Evolutionary conservation across 2,888 invertebrate species (phyloP), one percentile per base, ranked within the genome.

Genomic region (Gortyna flavago): DNA sequence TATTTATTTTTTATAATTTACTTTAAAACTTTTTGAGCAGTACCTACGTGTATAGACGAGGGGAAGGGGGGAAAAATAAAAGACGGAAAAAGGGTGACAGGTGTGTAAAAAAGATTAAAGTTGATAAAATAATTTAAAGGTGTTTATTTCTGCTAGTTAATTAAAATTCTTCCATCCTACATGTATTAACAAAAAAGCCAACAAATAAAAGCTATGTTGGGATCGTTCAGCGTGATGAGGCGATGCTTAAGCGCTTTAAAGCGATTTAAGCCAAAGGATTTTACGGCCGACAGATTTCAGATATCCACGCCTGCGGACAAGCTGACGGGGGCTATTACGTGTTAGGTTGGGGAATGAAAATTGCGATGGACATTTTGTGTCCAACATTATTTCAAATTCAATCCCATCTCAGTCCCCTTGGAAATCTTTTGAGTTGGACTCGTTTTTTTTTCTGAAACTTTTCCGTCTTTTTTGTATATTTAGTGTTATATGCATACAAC

Each of bases 231-330:
- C 89, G 94, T 93, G 94, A 94, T 94, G 94, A 94, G 93, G 93
- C 94, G 93, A 92, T 91, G 93, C 93, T 94, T 94, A 93, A 94
- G 93, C 94, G 95, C 91, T 93, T 94, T 94, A 95, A 80, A 95
- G 94, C 95, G 95, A 93, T 96, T 95, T 95, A 94, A 95, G 95
- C 96, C 96, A 96, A 96, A 96, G 96, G 96, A 96, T 96, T 96
- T 96, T 92, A 95, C 95, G 94, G 94, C 93, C 93, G 94, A 95
- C 94, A 91, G 94, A 95, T 94, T 95, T 92, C 93, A 92, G 92
- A 94, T 92, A 93, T 93, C 93, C 94, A 93, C 92, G 94, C 95
- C 92, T 93, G 93, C 93, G 95, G 95, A 95, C 94, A 93, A 85
- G 79, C 92, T 91, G 91, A 90, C 91, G 91, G 89, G 78, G 51